These are phyloP conservation scores for Tubulanus polymorphus DNA, from an alignment of 2,888 invertebrate genomes.

Conservation along the genomic window DNA sequence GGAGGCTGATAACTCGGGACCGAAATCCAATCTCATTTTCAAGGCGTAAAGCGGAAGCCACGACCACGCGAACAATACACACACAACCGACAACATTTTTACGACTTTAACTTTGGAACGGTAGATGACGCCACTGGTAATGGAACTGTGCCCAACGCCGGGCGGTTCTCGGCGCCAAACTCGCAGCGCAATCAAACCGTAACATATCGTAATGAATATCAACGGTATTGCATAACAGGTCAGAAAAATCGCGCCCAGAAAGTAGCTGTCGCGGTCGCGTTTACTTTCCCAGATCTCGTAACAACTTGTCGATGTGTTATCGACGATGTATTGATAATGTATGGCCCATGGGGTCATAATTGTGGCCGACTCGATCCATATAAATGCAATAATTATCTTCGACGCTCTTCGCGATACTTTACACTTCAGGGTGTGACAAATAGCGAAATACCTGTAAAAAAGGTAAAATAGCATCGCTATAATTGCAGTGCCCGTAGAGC, in stretches of 20 bases:
- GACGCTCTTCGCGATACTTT: constrained; percentile 87
- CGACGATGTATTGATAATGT: constrained; percentile 66
- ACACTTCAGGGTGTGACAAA: constrained; percentile 89
- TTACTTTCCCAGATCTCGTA: constrained; percentile 71
- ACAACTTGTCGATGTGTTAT: constrained; percentile 21
- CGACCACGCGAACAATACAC: constrained; percentile 86
- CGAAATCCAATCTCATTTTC: constrained; percentile 79
- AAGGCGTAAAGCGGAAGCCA: constrained; percentile 90
- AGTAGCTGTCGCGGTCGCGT: constrained; percentile 77
- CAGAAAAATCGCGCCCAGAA: constrained; percentile 81
- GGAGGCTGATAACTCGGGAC: constrained; percentile 53
- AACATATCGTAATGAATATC: constrained; percentile 85
- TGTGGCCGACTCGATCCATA: constrained; percentile 81
- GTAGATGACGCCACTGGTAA: constrained; percentile 55
- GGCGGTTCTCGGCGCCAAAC: constrained; percentile 85
- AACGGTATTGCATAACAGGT: constrained; percentile 88
- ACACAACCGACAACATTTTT: constrained; percentile 89
- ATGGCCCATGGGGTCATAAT: constrained; percentile 87
- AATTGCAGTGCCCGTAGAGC: too few relatives aligned
- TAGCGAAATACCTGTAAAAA: constrained; percentile 81
- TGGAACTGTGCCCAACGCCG: constrained; percentile 63
- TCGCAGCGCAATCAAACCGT: constrained; percentile 86
- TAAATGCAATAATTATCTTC: constrained; percentile 79
- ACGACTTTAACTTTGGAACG: constrained; percentile 92
- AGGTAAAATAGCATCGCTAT: constrained; percentile 2